Conservation (phyloP, 2,113 vertebrate genomes). For the Erythrocebus patas region DNA sequence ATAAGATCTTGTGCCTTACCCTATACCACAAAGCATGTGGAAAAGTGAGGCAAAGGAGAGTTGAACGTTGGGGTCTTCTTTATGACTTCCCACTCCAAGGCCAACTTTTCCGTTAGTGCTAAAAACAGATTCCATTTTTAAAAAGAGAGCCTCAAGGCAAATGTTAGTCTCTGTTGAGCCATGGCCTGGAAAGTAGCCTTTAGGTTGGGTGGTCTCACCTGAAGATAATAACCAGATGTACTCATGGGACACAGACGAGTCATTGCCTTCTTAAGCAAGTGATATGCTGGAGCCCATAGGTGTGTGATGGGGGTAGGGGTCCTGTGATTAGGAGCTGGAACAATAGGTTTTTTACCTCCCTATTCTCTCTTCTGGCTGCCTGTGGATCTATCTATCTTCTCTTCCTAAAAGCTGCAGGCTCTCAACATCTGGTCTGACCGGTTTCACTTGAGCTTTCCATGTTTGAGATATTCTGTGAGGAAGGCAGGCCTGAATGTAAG, state of each 20-base stretch:
- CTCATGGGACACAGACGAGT: not conserved
- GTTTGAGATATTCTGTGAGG: slow-evolving; percentile 25
- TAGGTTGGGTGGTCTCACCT: slow-evolving; percentile 11
- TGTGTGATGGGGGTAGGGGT: not conserved
- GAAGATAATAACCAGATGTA: not conserved
- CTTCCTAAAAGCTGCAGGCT: slow-evolving; percentile 25
- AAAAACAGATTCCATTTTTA: slow-evolving; percentile 11
- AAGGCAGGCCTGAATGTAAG: slow-evolving; percentile 26
- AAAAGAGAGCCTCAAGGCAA: not conserved
- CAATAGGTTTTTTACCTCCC: slow-evolving; percentile 4
- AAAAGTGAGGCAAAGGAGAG: slow-evolving; percentile 30
- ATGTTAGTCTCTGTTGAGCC: slow-evolving; percentile 5
- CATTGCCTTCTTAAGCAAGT: not conserved
- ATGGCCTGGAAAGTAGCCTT: not conserved
- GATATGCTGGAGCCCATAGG: not conserved
- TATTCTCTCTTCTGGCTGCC: not conserved
- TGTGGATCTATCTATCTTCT: slow-evolving; percentile 2
- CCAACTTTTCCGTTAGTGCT: slow-evolving; percentile 29
- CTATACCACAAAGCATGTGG: not conserved
- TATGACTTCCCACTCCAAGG: slow-evolving; percentile 14
- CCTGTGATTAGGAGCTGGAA: not conserved
- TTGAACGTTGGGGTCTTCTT: slow-evolving; percentile 2
- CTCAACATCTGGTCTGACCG: slow-evolving; percentile 40
- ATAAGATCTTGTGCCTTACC: not conserved
- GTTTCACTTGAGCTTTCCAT: slow-evolving; percentile 52